These are phyloP conservation scores for Stercorarius parasiticus DNA, from an alignment of 2,113 vertebrate genomes.

Conservation along the genomic window DNA sequence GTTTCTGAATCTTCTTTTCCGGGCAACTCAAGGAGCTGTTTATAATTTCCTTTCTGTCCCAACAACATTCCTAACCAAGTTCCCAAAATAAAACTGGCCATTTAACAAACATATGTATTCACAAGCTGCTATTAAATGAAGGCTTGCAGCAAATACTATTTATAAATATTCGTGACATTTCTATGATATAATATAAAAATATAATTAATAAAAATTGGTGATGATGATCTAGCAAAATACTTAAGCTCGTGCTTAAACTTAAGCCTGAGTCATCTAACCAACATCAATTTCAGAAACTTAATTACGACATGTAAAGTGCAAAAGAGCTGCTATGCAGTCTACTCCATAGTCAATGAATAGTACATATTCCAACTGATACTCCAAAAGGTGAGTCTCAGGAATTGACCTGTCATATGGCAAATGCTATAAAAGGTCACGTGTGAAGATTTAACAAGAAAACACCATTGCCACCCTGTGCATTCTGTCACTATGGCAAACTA, in stretches of 20 bases:
- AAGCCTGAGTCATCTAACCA: background rate
- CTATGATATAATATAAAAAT: background rate
- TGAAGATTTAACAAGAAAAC: background rate
- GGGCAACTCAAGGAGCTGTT: background rate
- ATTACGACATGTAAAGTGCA: background rate
- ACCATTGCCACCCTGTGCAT: background rate
- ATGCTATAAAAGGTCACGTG: background rate
- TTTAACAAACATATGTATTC: background rate
- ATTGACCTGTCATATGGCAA: background rate
- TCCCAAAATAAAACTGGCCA: background rate
- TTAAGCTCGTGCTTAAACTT: background rate
- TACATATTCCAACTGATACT: background rate
- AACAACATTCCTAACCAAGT: background rate
- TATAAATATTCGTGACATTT: background rate
- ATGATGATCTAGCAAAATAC: background rate
- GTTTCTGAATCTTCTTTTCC: background rate
- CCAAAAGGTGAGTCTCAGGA: background rate
- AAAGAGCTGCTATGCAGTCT: background rate
- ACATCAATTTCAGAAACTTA: background rate
- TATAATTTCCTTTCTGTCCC: background rate
- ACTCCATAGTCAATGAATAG: background rate
- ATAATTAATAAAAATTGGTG: background rate
- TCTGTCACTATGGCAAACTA: background rate
- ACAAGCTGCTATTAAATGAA: background rate
- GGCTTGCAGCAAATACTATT: background rate